These are phyloP conservation scores for Nettapus auritus DNA, from an alignment of 2,113 vertebrate genomes.

Conservation along the genomic window DNA sequence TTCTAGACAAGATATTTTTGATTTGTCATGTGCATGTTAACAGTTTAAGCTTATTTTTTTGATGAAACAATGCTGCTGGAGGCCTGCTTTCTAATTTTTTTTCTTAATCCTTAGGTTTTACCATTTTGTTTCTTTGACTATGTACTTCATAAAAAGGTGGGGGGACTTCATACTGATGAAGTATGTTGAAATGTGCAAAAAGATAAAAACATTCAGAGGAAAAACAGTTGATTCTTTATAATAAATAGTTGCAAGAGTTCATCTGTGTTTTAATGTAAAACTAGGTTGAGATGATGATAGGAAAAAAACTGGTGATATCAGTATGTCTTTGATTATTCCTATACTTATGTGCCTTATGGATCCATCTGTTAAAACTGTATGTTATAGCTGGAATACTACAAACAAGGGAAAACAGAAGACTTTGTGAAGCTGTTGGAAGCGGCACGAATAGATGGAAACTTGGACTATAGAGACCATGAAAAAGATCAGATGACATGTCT, in stretches of 20 bases:
- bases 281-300: neutral
- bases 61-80: neutral
- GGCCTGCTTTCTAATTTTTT: neutral
- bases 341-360: neutral
- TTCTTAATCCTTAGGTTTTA: neutral
- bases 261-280: neutral
- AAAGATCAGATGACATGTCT: constrained; percentile 99
- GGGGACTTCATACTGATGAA: accelerated
- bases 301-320: neutral
- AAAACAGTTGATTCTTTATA: neutral
- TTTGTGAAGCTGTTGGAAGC: constrained; percentile 98
- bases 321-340: neutral
- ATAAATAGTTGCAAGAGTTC: neutral
- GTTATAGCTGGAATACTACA: constrained; percentile 96
- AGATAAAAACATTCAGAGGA: neutral
- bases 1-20: neutral
- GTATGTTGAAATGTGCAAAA: neutral
- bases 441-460: constrained; percentile 96
- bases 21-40: neutral
- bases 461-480: constrained; percentile 98
- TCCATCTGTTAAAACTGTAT: neutral
- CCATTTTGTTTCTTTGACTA: neutral
- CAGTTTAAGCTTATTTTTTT: neutral
- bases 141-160: neutral
- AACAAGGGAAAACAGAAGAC: constrained; percentile 98